These are phyloP conservation scores for Sceloporus undulatus DNA, from an alignment of 2,113 vertebrate genomes.

Conservation along the genomic window DNA sequence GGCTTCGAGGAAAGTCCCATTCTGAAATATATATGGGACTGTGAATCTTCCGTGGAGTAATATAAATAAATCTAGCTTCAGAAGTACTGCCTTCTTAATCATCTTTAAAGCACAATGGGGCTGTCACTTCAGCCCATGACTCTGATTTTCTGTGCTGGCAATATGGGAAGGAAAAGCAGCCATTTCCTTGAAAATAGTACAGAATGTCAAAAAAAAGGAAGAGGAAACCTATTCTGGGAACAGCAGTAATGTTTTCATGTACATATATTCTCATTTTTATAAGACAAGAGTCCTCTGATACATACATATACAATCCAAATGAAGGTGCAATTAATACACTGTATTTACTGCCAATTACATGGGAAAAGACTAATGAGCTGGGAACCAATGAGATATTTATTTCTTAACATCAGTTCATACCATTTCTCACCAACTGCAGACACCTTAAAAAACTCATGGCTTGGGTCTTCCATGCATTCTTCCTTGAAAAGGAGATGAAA, in stretches of 20 bases:
- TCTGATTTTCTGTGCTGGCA: background rate
- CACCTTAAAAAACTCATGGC: background rate
- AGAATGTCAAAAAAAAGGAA: slow-evolving; percentile 29
- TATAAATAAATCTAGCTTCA: slow-evolving; percentile 28
- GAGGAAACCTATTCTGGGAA: background rate
- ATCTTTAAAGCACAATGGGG: slow-evolving; percentile 19
- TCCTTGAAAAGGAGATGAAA: background rate
- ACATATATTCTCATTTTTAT: background rate
- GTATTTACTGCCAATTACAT: background rate
- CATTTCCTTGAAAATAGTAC: slow-evolving; percentile 41
- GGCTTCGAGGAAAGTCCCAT: background rate
- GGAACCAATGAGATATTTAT: background rate
- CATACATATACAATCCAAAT: background rate
- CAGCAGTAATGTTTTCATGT: background rate
- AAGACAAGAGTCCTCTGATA: background rate
- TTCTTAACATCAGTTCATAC: background rate
- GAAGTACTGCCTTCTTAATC: slow-evolving; percentile 15
- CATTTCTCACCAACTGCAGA: background rate
- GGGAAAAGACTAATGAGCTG: background rate
- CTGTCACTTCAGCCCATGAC: background rate
- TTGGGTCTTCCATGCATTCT: background rate
- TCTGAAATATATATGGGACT: slow-evolving; percentile 16
- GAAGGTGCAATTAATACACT: background rate
- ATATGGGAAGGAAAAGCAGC: slow-evolving; percentile 15
- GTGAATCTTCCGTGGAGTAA: slow-evolving; percentile 33